A percentile compares a stretch with the other conserved stretches of the same genome.
phyloP scores from a whole-genome alignment of 2,888 invertebrate species.

The Ennomos fuscantarius region DNA sequence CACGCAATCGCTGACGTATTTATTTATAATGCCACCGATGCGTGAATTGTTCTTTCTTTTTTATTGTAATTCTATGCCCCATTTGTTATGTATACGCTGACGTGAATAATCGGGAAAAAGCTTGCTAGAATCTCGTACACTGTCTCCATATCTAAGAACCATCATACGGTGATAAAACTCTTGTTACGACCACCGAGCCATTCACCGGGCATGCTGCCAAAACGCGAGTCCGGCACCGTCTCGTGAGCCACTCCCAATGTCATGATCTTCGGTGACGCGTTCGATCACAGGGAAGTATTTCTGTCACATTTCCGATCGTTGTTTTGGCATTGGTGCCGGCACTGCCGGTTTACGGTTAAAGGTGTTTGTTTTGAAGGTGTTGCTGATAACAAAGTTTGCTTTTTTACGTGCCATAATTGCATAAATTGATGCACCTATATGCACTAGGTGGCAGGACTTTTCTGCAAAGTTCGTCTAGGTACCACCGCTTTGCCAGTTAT shows the following conservation, averaged over 20 bases:
- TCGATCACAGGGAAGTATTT: slow-evolving; percentile 29
- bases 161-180: slow-evolving; percentile 31
- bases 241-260: slow-evolving; percentile 34
- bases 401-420: too few species aligned
- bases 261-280: slow-evolving; percentile 37
- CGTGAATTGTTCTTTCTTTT: too few species aligned
- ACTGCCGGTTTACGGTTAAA: slow-evolving; percentile 15
- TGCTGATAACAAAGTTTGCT: not conserved
- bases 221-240: slow-evolving; percentile 24
- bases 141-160: slow-evolving; percentile 10
- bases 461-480: too few species aligned
- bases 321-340: slow-evolving; percentile 31
- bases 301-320: slow-evolving; percentile 34
- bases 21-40: too few species aligned
- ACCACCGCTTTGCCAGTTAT: too few species aligned
- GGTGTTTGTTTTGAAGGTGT: slow-evolving; percentile 21
- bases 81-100: not conserved
- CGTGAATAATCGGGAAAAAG: not conserved
- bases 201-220: slow-evolving; percentile 33
- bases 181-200: slow-evolving; percentile 29
- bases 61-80: too few species aligned
- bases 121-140: slow-evolving; percentile 9
- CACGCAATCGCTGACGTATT: too few species aligned
- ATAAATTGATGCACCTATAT: too few species aligned
- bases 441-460: too few species aligned